These are phyloP conservation scores for Liasis olivaceus DNA, from an alignment of 2,797 vertebrate genomes.

Conservation along the genomic window DNA sequence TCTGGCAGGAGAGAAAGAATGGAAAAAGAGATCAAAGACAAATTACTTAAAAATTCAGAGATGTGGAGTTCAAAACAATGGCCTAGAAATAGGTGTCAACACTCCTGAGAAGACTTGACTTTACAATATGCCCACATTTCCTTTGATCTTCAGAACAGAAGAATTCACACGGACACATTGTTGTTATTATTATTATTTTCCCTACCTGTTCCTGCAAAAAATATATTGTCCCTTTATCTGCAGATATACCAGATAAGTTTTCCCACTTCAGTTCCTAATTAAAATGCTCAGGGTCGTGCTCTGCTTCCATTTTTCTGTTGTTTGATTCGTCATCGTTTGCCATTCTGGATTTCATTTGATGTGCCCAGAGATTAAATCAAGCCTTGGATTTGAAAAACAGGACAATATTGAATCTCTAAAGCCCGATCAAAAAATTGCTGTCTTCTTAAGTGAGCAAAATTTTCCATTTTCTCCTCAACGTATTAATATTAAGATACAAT, in stretches of 20 bases:
- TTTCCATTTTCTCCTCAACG: slow-evolving; percentile 67
- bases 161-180: slow-evolving; percentile 28
- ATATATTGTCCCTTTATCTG: slow-evolving; percentile 43
- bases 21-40: neutral
- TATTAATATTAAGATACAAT: slow-evolving; percentile 78
- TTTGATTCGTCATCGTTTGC: slow-evolving; percentile 60
- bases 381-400: slow-evolving; percentile 63
- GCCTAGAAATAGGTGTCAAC: slow-evolving; percentile 39
- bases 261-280: slow-evolving; percentile 43
- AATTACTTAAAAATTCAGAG: slow-evolving; percentile 42
- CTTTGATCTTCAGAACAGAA: slow-evolving; percentile 32
- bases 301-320: slow-evolving; percentile 27
- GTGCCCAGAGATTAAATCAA: slow-evolving; percentile 65
- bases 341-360: slow-evolving; percentile 48
- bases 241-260: slow-evolving; percentile 44
- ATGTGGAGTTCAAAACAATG: slow-evolving; percentile 56
- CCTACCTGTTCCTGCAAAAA: slow-evolving; percentile 42
- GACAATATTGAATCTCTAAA: slow-evolving; percentile 62
- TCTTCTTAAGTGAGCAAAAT: slow-evolving; percentile 66
- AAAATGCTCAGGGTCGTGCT: slow-evolving; percentile 31
- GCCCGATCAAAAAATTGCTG: slow-evolving; percentile 62
- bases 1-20: neutral
- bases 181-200: neutral
- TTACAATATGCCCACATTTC: slow-evolving; percentile 39
- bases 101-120: neutral